Conservation (phyloP, 2,888 invertebrate genomes). For the Coecobrya sp. region DNA sequence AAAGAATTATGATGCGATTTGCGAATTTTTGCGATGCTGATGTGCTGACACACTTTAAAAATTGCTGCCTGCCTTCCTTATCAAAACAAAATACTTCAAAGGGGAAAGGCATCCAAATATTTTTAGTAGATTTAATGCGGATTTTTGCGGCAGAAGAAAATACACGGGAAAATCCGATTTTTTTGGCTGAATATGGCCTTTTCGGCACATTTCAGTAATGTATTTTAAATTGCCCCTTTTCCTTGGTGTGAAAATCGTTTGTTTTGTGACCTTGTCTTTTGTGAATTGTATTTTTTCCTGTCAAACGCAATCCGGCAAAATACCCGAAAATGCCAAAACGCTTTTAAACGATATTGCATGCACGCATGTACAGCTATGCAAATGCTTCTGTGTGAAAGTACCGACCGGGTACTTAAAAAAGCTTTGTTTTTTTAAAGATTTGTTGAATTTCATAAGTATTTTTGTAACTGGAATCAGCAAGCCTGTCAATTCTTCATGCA, state of each 20-base stretch:
- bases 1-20: background rate
- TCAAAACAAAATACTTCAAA: constrained; percentile 37
- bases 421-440: too few species aligned
- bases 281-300: background rate
- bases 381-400: background rate
- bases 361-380: background rate
- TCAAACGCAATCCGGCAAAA: constrained; percentile 48
- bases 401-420: too few species aligned
- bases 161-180: background rate
- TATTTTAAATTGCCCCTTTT: constrained; percentile 36
- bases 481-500: background rate
- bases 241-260: constrained; percentile 39
- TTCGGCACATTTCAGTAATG: background rate
- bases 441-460: too few species aligned
- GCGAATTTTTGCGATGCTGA: background rate
- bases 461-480: too few species aligned
- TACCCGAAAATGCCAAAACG: constrained; percentile 40
- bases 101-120: background rate
- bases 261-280: constrained; percentile 68
- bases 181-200: constrained; percentile 30
- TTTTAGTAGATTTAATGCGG: constrained; percentile 29
- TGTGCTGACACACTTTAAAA: background rate
- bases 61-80: background rate
- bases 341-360: background rate
- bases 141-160: constrained; percentile 11